phyloP scores from a whole-genome alignment of 2,113 vertebrate genomes.

The Phainopepla nitens region DNA sequence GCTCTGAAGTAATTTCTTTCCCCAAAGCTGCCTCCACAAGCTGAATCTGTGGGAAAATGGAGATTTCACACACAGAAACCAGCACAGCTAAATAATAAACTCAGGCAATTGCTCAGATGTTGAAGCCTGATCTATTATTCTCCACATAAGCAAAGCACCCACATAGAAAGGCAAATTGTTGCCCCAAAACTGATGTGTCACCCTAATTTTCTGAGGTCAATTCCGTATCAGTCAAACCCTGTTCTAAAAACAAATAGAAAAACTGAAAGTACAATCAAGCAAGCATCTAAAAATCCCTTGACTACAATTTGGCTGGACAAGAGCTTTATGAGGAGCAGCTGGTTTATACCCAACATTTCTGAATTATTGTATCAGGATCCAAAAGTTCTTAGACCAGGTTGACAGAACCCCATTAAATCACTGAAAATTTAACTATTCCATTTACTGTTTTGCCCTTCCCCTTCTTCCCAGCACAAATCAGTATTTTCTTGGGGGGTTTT shows the following conservation, averaged over 20 bases:
- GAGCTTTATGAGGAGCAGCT: neutral
- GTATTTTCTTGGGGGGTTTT: neutral
- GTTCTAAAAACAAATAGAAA: neutral
- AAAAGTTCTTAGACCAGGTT: neutral
- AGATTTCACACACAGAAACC: neutral
- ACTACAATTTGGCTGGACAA: neutral
- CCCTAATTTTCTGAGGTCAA: neutral
- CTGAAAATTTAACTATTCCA: neutral
- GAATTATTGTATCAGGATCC: slow-evolving; percentile 3
- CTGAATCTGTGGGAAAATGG: slow-evolving; percentile 47
- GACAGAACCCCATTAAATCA: neutral
- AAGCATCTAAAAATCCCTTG: neutral
- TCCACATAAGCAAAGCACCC: neutral
- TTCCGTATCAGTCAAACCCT: neutral
- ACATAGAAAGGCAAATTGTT: neutral
- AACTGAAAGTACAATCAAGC: neutral
- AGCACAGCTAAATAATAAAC: neutral
- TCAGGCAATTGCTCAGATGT: neutral
- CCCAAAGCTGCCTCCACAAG: slow-evolving; percentile 52
- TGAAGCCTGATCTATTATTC: neutral
- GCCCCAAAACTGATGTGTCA: neutral
- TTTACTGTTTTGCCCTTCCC: neutral
- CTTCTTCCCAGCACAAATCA: neutral
- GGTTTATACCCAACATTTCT: neutral
- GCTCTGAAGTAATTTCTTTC: slow-evolving; percentile 68